Conservation (phyloP, 2,797 vertebrate species). For the Sebastes alutus region DNA sequence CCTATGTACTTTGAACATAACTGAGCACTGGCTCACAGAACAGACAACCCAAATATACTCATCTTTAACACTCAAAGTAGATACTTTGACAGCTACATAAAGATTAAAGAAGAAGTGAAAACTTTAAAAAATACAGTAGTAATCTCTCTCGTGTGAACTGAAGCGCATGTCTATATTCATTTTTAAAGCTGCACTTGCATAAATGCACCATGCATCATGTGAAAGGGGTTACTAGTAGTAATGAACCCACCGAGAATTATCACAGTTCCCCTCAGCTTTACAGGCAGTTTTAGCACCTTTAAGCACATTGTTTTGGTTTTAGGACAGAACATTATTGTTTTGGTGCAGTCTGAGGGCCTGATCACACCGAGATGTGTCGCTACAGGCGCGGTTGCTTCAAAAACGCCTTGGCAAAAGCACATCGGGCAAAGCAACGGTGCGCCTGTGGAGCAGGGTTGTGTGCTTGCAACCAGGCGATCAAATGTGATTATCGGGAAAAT, state of each 20-base stretch:
- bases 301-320: neutral
- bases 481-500: neutral
- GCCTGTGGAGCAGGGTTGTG: no score
- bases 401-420: rapidly evolving
- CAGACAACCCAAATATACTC: conserved; percentile 3
- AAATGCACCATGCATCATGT: neutral
- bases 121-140: neutral
- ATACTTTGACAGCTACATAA: conserved; percentile 7
- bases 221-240: neutral
- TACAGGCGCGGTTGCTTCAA: no score
- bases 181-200: neutral
- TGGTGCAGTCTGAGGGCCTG: neutral
- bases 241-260: neutral
- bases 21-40: conserved; percentile 25
- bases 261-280: neutral
- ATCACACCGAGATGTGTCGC: neutral
- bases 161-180: neutral
- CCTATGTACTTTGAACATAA: conserved; percentile 43
- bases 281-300: neutral
- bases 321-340: neutral
- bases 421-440: no score
- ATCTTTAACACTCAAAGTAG: neutral
- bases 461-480: neutral
- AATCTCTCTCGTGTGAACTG: neutral
- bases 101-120: neutral